These are phyloP conservation scores for Agelaius phoeniceus DNA, from an alignment of 2,113 vertebrate genomes.

Conservation along the genomic window DNA sequence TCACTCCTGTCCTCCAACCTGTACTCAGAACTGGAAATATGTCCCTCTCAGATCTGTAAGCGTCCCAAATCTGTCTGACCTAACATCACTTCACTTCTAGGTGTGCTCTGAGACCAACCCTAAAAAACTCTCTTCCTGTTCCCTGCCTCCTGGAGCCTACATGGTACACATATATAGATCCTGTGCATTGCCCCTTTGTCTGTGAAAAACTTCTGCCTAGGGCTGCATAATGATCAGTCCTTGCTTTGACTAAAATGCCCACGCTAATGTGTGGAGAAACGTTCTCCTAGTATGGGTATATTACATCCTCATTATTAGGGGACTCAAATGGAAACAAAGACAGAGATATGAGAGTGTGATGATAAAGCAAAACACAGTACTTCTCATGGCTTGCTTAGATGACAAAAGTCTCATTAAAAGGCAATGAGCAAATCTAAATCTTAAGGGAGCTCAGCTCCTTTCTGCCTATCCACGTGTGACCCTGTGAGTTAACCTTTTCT, in stretches of 20 bases:
- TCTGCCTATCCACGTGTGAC: background rate
- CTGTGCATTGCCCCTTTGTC: background rate
- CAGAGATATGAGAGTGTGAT: background rate
- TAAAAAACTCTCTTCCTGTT: background rate
- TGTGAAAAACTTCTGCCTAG: background rate
- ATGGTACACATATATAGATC: background rate
- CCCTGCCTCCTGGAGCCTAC: background rate
- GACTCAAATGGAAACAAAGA: background rate
- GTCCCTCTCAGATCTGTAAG: background rate
- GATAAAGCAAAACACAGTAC: background rate
- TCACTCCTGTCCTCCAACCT: background rate
- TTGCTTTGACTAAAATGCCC: background rate
- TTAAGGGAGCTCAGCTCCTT: background rate
- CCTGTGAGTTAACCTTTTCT: background rate
- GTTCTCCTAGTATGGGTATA: background rate
- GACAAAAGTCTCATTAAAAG: background rate
- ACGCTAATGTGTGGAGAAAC: background rate
- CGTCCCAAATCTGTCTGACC: background rate
- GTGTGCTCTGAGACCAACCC: background rate
- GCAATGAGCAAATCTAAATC: background rate
- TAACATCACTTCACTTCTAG: background rate
- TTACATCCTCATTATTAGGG: background rate
- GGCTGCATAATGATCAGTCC: background rate
- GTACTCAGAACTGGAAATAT: background rate
- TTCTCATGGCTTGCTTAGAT: background rate